Base-by-base conservation (phyloP, 1,140 invertebrate species). In the Cotesia vestalis region DNA sequence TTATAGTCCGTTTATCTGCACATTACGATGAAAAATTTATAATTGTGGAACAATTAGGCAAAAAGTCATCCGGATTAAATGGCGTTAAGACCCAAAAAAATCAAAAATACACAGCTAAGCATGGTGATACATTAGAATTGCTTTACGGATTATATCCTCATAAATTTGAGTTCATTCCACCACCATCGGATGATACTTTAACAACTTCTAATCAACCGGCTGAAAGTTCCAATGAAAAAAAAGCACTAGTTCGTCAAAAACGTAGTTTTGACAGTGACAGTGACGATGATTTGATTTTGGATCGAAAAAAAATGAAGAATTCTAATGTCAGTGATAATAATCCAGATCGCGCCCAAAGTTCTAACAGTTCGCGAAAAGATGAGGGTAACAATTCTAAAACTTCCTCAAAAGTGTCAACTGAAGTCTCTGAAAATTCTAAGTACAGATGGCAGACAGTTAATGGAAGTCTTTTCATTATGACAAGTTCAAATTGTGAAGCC, bases 51-150 rank as follows among this genome's bases (percentile, higher is more conserved):
- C 90, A 91, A 68, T 66, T 92, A 46, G 94, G 93, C 0, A 76
- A 87, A 9, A 91, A 92, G 78, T 83, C 90, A 3, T 91, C 90
- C 61, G 91, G 91, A 9, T 86, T 94, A 6, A 92, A 95, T 86
- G 91, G 92, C 1, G 90, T 90, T 77, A 89, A 90, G 77, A 86
- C 92, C 11, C 85, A 88, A 75, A 89, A 87, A 78, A 79, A 90
- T 76, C 83, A 86, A 57, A 85, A 88, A 69, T 89, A 91, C 73
- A 82, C 89, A 73, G 87, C 92, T 11, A 84, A 88, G 51, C 90
- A 94, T 82, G 90, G 89, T 3, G 91, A 92, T 77, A 83, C 84
- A 9, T 78, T 95, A 40, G 92, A 94, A 85, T 79, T 94, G 11
- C 78, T 94, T 34, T 88, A 91, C 63, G 90, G 92, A 12, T 88